Evolutionary conservation across 2,113 vertebrate species (phyloP), one percentile per base, ranked within the genome.

Genomic region (Osmerus eperlanus): DNA sequence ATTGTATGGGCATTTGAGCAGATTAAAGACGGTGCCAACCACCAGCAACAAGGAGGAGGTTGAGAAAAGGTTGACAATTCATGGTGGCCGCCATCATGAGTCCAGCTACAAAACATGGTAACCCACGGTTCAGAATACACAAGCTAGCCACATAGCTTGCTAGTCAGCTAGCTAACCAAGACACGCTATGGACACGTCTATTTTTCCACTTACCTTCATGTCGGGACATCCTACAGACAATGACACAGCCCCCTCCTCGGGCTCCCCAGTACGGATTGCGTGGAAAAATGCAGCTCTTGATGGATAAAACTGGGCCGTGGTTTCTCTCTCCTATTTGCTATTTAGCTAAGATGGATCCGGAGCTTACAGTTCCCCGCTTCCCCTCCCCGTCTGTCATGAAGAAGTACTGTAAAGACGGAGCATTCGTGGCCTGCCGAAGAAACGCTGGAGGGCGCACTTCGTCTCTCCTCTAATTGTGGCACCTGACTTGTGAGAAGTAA

Each of bases 171-270:
- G 58, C 36, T 54, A 13, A 58, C 76, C 77, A 51, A 74, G 69
- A 68, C 74, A 78, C 80, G 74, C 84, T 72, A 64, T 73, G 75
- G 77, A 81, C 76, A 73, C 78, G 82, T 78, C 80, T 82, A 71
- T 85, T 78, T 73, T 70, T 64, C 71, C 73, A 88, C 92, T 92
- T 90, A 94, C 94, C 94, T 92, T 94, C 94, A 94, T 95, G 94
- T 92, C 94, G 94, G 94, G 94, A 95, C 94, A 95, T 94, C 92
- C 92, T 95, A 92, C 86, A 91, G 88, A 86, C 89, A 83, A 82
- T 75, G 73, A 80, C 86, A 77, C 92, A 89, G 89, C 88, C 90
- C 89, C 84, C 90, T 84, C 90, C 83, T 74, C 78, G 90, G 92
- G 89, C 87, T 91, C 89, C 89, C 86, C 84, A 62, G 85, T 70